These are phyloP conservation scores for Phrynosoma platyrhinos DNA, from an alignment of 2,113 vertebrate species.

Conservation along the genomic window DNA sequence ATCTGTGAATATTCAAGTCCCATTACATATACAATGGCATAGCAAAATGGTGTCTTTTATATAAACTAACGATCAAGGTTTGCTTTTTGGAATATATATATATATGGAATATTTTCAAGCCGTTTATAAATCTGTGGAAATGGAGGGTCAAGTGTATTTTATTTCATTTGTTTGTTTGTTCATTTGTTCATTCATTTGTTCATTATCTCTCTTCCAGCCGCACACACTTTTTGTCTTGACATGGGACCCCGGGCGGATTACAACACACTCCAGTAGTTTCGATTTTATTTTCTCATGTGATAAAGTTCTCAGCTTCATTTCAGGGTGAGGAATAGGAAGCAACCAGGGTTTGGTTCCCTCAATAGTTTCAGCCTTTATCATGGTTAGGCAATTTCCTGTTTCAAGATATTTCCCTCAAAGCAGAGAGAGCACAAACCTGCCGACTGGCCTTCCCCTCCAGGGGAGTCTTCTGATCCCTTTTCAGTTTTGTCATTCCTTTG, in stretches of 20 bases:
- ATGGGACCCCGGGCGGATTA: no score
- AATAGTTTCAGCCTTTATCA: not conserved
- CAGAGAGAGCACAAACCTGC: not conserved
- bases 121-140: no score
- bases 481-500: not conserved
- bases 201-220: not conserved
- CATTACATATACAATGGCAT: no score
- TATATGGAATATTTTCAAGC: no score
- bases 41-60: no score
- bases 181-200: not conserved
- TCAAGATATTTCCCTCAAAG: not conserved
- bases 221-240: no score
- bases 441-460: not conserved
- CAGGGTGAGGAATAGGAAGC: not conserved
- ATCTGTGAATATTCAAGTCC: no score
- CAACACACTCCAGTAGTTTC: no score
- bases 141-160: not conserved
- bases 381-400: slow-evolving; percentile 14
- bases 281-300: no score
- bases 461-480: not conserved
- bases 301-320: no score
- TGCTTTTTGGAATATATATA: no score
- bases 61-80: no score
- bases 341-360: not conserved
- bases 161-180: not conserved